A percentile compares a stretch with the other conserved stretches of the same genome.
Evolutionary conservation across 2,888 invertebrate genomes (phyloP).

Genomic region (Bombyx huttoni): DNA sequence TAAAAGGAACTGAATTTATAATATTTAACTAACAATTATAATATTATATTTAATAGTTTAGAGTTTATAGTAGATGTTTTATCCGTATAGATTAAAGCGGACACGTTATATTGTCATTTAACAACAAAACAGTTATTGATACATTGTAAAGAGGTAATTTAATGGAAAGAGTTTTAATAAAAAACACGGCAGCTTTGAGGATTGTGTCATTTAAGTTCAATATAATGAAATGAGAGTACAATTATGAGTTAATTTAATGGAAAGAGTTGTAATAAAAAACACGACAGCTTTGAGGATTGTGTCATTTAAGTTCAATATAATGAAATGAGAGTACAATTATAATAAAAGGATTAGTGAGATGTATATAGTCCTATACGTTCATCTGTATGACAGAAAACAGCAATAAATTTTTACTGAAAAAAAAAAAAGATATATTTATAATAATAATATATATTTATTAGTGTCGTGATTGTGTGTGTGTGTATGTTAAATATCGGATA

Average conservation of each 20-base stretch:
- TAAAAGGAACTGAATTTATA: not conserved
- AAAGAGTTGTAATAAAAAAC: no score
- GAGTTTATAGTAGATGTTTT: not conserved
- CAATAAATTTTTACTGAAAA: slow-evolving; percentile 45
- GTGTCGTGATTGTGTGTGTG: slow-evolving; percentile 9
- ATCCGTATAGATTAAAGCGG: slow-evolving; percentile 8
- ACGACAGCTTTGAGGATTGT: not conserved
- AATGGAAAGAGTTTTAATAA: not conserved
- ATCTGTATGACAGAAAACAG: slow-evolving; percentile 65
- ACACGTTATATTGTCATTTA: not conserved
- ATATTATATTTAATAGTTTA: not conserved
- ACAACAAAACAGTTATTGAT: no score
- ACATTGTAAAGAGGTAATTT: not conserved
- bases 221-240: slow-evolving; percentile 22
- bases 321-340: slow-evolving; percentile 30
- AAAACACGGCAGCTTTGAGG: not conserved
- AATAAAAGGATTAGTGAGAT: slow-evolving; percentile 53
- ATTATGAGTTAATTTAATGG: slow-evolving; percentile 14
- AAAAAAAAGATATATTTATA: slow-evolving; percentile 25
- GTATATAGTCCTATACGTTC: slow-evolving; percentile 49
- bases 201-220: not conserved
- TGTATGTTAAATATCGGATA: not conserved
- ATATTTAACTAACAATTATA: not conserved
- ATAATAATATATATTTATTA: slow-evolving; percentile 10
- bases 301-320: not conserved